phyloP scores from a whole-genome alignment of 2,888 invertebrate genomes.

The Arrhopalites spinosus region DNA sequence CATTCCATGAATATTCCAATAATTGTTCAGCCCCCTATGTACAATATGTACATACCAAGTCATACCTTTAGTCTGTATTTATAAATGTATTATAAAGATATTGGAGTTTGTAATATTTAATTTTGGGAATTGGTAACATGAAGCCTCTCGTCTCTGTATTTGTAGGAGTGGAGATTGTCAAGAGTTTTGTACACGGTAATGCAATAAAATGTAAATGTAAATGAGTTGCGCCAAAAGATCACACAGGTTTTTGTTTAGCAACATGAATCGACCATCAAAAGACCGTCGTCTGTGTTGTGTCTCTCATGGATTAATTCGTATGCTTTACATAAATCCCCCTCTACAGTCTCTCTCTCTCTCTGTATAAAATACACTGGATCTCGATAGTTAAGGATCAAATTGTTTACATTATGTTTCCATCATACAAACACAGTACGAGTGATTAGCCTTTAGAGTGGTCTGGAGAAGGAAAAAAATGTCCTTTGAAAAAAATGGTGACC shows the following conservation, averaged over 20 bases:
- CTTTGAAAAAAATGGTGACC: background rate
- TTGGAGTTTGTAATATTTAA: background rate
- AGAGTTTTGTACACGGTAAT: background rate
- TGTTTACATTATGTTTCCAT: conserved; percentile 23
- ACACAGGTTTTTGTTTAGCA: conserved; percentile 33
- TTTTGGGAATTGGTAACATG: too few species aligned
- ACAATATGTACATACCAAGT: too few species aligned
- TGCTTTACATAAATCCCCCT: background rate
- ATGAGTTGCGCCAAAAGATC: conserved; percentile 10
- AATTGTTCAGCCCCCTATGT: background rate
- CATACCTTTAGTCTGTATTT: too few species aligned
- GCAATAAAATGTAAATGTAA: conserved; percentile 30
- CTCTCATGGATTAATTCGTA: conserved; percentile 3
- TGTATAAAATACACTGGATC: background rate
- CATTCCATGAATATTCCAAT: background rate
- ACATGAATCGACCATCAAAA: conserved; percentile 39
- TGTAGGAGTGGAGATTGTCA: too few species aligned
- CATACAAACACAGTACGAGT: conserved; percentile 7
- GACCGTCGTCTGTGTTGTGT: conserved; percentile 21
- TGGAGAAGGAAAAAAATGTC: conserved; percentile 5
- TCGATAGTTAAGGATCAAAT: conserved; percentile 9
- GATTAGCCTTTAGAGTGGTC: conserved; percentile 15
- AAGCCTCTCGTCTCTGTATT: too few species aligned
- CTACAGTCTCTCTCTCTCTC: background rate
- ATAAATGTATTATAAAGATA: too few species aligned